Conservation (phyloP, 2,113 vertebrate genomes). For the Apaloderma vittatum region DNA sequence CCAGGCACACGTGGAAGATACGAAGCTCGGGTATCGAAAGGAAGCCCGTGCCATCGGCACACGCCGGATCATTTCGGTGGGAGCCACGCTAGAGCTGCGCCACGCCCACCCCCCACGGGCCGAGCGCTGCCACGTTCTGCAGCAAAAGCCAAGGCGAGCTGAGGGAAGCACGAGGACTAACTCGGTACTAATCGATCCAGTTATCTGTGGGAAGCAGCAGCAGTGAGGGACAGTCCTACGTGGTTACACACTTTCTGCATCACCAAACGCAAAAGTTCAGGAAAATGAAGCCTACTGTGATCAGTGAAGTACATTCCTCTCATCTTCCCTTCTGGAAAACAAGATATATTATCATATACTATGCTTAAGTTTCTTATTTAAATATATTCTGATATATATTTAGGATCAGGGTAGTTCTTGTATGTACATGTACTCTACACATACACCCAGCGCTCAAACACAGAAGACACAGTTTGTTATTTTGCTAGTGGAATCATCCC, state of each 20-base stretch:
- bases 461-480: neutral
- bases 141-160: neutral
- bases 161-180: neutral
- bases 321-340: neutral
- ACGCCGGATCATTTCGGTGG: neutral
- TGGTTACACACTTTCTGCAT: neutral
- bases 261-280: neutral
- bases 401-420: neutral
- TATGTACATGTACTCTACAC: neutral
- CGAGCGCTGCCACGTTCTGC: neutral
- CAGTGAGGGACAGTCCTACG: neutral
- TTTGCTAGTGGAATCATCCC: neutral
- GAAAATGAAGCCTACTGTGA: neutral
- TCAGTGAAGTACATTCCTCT: conserved; percentile 18
- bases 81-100: neutral
- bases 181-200: neutral
- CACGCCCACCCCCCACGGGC: rapidly evolving
- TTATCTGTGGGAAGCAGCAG: neutral
- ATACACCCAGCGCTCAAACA: neutral
- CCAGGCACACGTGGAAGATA: neutral
- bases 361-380: conserved; percentile 45
- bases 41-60: neutral
- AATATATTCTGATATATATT: conserved; percentile 59
- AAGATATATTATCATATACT: conserved; percentile 57
- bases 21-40: neutral